These are phyloP conservation scores for Sebastes jordani DNA, from an alignment of 2,797 vertebrate genomes.

Conservation along the genomic window DNA sequence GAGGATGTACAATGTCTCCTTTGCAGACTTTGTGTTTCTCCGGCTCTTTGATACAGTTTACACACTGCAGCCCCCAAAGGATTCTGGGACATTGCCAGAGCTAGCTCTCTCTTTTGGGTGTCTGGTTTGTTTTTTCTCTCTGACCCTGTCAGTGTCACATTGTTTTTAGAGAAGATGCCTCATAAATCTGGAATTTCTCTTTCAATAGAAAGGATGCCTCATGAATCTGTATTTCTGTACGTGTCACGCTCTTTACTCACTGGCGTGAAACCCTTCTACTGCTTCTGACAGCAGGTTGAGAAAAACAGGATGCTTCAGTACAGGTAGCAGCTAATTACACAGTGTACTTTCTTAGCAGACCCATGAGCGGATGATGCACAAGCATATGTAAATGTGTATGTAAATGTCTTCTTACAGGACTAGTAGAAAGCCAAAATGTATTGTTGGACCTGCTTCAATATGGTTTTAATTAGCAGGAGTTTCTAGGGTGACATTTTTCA, in stretches of 20 bases:
- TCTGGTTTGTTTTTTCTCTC: neutral
- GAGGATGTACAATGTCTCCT: slow-evolving; percentile 6
- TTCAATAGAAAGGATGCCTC: neutral
- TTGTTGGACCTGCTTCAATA: slow-evolving; percentile 10
- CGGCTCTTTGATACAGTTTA: slow-evolving; percentile 1
- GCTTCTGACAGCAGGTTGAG: slow-evolving; percentile 9
- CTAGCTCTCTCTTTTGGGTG: slow-evolving; percentile 14
- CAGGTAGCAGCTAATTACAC: slow-evolving; percentile 44
- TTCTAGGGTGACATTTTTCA: slow-evolving; percentile 1
- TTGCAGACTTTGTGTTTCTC: slow-evolving; percentile 2
- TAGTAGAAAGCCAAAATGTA: slow-evolving; percentile 20
- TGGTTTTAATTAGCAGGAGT: neutral
- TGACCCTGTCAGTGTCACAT: slow-evolving; percentile 2
- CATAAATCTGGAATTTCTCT: slow-evolving; percentile 6
- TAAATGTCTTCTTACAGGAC: slow-evolving; percentile 25
- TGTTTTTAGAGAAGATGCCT: neutral
- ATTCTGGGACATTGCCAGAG: slow-evolving; percentile 28
- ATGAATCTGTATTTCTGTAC: neutral
- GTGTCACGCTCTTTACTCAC: slow-evolving; percentile 3
- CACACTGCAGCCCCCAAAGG: slow-evolving; percentile 8
- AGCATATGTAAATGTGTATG: slow-evolving; percentile 25
- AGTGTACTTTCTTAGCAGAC: slow-evolving; percentile 2
- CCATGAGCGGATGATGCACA: slow-evolving; percentile 17
- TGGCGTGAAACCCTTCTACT: slow-evolving; percentile 5
- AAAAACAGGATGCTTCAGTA: slow-evolving; percentile 45